Evolutionary conservation across 2,113 vertebrate species (phyloP).

Genomic region (Edolisoma coerulescens): DNA sequence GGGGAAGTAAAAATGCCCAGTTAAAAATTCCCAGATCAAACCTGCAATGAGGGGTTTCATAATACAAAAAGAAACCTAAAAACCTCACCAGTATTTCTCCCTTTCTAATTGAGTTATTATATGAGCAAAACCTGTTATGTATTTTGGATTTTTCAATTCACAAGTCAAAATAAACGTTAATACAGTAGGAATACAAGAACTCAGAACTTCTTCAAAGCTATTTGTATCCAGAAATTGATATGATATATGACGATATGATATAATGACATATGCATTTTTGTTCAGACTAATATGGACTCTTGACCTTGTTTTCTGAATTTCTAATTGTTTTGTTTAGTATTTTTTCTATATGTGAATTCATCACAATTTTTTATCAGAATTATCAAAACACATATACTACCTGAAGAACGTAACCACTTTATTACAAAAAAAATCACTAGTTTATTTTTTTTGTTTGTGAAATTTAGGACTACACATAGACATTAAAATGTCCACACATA

Average conservation of each 20-base stretch:
- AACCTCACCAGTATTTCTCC: neutral
- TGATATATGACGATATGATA: neutral
- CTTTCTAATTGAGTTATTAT: neutral
- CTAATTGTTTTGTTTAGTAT: neutral
- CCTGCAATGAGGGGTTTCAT: rapidly evolving
- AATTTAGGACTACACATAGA: neutral
- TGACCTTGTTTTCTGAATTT: neutral
- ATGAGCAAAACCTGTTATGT: neutral
- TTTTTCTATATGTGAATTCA: neutral
- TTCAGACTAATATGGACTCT: neutral
- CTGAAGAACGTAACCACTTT: neutral
- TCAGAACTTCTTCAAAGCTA: neutral
- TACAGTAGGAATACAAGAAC: neutral
- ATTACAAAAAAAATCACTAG: rapidly evolving
- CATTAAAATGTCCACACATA: neutral
- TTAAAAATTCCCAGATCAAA: neutral
- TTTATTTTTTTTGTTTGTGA: neutral
- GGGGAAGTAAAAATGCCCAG: neutral
- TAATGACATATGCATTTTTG: neutral
- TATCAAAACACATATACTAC: neutral
- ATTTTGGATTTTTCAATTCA: neutral
- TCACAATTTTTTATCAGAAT: neutral
- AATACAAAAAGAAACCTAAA: neutral
- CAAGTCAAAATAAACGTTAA: neutral
- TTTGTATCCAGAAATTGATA: neutral